Conservation (phyloP, 2,888 invertebrate species). For the Cataglyphis rosenhaueri region DNA sequence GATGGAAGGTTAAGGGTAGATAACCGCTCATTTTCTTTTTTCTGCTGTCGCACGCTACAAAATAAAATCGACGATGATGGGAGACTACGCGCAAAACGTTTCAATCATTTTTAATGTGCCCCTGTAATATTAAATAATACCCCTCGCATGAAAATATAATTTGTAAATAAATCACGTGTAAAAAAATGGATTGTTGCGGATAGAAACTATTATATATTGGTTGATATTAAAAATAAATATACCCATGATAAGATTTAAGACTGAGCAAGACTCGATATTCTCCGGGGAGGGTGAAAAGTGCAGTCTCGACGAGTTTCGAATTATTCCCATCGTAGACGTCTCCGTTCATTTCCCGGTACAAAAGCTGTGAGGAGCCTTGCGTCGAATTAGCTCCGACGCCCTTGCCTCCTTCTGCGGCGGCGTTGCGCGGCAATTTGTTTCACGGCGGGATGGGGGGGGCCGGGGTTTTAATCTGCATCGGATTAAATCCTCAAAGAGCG, state of each 20-base stretch:
- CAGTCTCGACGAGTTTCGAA: slow-evolving; percentile 28
- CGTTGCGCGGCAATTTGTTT: slow-evolving; percentile 69
- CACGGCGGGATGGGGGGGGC: slow-evolving; percentile 47
- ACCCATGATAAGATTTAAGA: slow-evolving; percentile 5
- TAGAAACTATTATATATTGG: background rate
- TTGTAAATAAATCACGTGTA: slow-evolving; percentile 9
- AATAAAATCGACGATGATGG: slow-evolving; percentile 61
- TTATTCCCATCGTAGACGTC: slow-evolving; percentile 13
- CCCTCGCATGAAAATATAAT: background rate
- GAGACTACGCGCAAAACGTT: slow-evolving; percentile 62
- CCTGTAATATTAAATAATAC: background rate
- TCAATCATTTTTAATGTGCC: background rate
- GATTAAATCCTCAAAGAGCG: slow-evolving; percentile 78
- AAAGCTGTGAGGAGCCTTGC: slow-evolving; percentile 66
- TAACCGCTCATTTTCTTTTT: slow-evolving; percentile 66
- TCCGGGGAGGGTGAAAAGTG: slow-evolving; percentile 36
- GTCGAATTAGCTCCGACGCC: slow-evolving; percentile 70
- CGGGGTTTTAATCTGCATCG: slow-evolving; percentile 78
- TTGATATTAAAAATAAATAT: slow-evolving; percentile 38
- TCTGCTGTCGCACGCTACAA: slow-evolving; percentile 35
- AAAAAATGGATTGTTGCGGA: background rate
- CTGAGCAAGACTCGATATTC: background rate
- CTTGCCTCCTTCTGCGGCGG: slow-evolving; percentile 53
- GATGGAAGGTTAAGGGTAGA: slow-evolving; percentile 58
- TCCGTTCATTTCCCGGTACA: slow-evolving; percentile 55